Base-by-base conservation (phyloP, 2,888 invertebrate species). In the Chrysolina haemoptera region DNA sequence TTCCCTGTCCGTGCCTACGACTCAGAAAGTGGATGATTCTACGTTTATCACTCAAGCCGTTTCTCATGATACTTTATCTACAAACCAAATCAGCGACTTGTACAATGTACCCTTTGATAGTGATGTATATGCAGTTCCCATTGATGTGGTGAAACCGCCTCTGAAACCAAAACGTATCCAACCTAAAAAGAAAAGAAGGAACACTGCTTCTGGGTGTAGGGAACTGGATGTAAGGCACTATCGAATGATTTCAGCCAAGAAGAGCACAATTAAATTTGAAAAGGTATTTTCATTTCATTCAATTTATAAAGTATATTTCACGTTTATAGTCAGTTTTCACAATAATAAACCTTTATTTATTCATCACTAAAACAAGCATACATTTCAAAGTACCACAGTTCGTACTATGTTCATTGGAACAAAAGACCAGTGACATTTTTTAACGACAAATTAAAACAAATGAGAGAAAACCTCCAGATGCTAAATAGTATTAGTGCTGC, bases 91-190 rank as follows among this genome's bases (percentile, higher is more conserved):
- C 75, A 92, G 93, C 48, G 95, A 95, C 86, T 93, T 96, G 90
- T 96, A 96, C 86, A 96, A 95, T 88, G 96, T 96, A 75, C 96
- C 96, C 78, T 94, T 95, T 82, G 96, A 96, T 85, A 95, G 95
- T 82, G 96, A 96, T 86, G 94, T 96, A 80, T 96, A 96, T 86
- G 94, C 96, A 14, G 93, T 96, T 74, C 96, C 96, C 50, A 92
- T 96, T 76, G 96, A 96, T 87, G 94, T 94, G 88, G 92, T 95
- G 18, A 90, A 91, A 76, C 93, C 93, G 55, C 89, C 90, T 12
- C 82, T 88, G 53, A 89, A 88, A 46, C 89, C 89, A 1, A 90
- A 89, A 79, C 86, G 89, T 76, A 12, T 43, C 5, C 76, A 74
- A 40, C 68, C 55, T 9, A 74, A 73, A 50, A 85, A 82, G 62